phyloP scores from a whole-genome alignment of 2,888 invertebrate species.

The Strigamia transsilvanica region DNA sequence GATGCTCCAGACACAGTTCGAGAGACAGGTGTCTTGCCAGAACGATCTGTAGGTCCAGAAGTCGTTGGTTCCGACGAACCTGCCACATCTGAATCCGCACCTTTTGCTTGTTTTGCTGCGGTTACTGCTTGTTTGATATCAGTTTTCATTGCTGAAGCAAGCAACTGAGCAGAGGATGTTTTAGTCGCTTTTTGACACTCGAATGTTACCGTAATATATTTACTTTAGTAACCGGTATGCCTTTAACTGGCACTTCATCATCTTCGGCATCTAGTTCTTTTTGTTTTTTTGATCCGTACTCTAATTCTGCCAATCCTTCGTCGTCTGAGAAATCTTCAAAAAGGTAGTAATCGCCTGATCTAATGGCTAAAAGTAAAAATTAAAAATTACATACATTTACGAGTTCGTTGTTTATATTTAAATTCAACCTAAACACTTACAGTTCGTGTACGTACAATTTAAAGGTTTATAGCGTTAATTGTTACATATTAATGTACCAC shows the following conservation, averaged over 20 bases:
- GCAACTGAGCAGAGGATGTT: slow-evolving; percentile 68
- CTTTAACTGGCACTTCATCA: slow-evolving; percentile 57
- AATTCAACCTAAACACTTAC: too few species aligned
- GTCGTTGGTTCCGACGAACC: slow-evolving; percentile 59
- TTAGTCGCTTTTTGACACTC: background rate
- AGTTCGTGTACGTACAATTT: too few species aligned
- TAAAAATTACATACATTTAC: background rate
- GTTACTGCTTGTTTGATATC: slow-evolving; percentile 73
- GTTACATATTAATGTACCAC: too few species aligned
- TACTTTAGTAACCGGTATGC: slow-evolving; percentile 66
- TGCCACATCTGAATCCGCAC: slow-evolving; percentile 59
- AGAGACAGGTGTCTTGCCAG: slow-evolving; percentile 57
- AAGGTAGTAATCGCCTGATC: slow-evolving; percentile 99
- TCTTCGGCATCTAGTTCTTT: slow-evolving; percentile 67
- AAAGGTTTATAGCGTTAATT: too few species aligned
- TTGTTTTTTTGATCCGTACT: slow-evolving; percentile 66
- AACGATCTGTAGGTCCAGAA: slow-evolving; percentile 56
- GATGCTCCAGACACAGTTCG: slow-evolving; percentile 57
- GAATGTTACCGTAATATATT: too few species aligned
- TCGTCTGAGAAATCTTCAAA: slow-evolving; percentile 89
- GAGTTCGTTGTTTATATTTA: background rate
- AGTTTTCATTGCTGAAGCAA: slow-evolving; percentile 80
- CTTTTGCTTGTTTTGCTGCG: slow-evolving; percentile 62
- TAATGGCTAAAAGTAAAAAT: slow-evolving; percentile 76
- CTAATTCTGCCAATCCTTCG: slow-evolving; percentile 65